A percentile compares a stretch with the other conserved stretches of the same genome.
phyloP scores from a whole-genome alignment of 2,888 invertebrate species.

The Eulithis prunata region DNA sequence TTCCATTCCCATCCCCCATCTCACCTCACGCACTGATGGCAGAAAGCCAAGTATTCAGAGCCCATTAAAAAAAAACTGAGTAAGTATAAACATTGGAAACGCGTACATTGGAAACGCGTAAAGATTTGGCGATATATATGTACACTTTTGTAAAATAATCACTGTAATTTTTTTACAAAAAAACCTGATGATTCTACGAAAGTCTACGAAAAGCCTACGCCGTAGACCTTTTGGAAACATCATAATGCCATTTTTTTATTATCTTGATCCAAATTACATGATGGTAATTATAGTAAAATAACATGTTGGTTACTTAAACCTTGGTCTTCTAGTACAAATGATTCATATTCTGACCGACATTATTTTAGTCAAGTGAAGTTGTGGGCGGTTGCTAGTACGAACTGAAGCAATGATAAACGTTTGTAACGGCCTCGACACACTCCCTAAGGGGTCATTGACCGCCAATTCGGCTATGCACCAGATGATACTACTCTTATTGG shows the following conservation, averaged over 20 bases:
- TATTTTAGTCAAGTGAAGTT: not conserved
- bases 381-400: constrained; percentile 27
- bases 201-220: too few species aligned
- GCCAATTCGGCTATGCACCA: constrained; percentile 74
- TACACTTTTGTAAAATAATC: too few species aligned
- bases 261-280: too few species aligned
- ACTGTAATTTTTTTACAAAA: too few species aligned
- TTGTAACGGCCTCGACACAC: constrained; percentile 77
- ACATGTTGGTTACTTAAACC: too few species aligned
- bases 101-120: constrained; percentile 3
- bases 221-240: too few species aligned
- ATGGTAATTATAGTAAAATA: too few species aligned
- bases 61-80: constrained; percentile 8
- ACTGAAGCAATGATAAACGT: constrained; percentile 65
- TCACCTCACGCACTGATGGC: constrained; percentile 80
- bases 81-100: not conserved
- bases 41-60: constrained; percentile 68
- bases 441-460: constrained; percentile 71
- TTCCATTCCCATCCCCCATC: constrained; percentile 78
- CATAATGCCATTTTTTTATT: too few species aligned
- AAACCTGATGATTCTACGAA: too few species aligned
- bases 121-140: not conserved
- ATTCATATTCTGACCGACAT: not conserved
- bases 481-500: constrained; percentile 20
- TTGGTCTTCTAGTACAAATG: too few species aligned